Base-by-base conservation (phyloP, 2,797 vertebrate species). In the Tokudaia tokunoshimensis region DNA sequence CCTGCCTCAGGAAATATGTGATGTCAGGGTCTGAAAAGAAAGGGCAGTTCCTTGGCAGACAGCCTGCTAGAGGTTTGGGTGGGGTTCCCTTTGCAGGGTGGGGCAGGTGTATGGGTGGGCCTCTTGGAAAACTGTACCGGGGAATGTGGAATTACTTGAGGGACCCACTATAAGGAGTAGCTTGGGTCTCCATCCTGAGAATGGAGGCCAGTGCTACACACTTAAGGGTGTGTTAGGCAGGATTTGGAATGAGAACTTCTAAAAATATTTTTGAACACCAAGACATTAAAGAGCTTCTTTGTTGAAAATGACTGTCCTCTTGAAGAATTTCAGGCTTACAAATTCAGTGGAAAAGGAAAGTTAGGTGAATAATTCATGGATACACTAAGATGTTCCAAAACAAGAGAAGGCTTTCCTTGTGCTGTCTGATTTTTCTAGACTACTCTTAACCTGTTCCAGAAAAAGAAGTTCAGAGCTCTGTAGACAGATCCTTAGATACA, bases 1-100 rank as follows among this genome's bases (percentile, higher is more conserved):
- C 86, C 95, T 97, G 63, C 89, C 95, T 93, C 93, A 94, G 91
- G 86, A 97, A 97, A 94, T 67, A 85, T 59, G 83, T 95, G 92
- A 96, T 96, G 89, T 96, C 55, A 96, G 82, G 50, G 63, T 94
- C 86, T 95, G 78, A 94, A 92, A 96, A 55, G 67, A 95, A 96
- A 96, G 75, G 74, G 82, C 44, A 89, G 34, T 95, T 95, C 79
- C 61, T 70, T 26, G 19, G 61, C 55, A 96, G 93, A 92, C 61
- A 81, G 86, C 26, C 75, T 94, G 79, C 52, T 96, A 91, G 72
- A 96, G 63, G 17, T 67, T 83, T 95, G 55, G 74, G 78, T 94
- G 95, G 57, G 50, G 57, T 84, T 94, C 26, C 26, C 65, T 95
- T 92, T 65, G 79, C 10, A 72, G 94, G 61, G 92, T 89, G 83